Evolutionary conservation across 2,888 invertebrate genomes (phyloP), one percentile per base, ranked within the genome.

Genomic region (Brassicogethes aeneus): DNA sequence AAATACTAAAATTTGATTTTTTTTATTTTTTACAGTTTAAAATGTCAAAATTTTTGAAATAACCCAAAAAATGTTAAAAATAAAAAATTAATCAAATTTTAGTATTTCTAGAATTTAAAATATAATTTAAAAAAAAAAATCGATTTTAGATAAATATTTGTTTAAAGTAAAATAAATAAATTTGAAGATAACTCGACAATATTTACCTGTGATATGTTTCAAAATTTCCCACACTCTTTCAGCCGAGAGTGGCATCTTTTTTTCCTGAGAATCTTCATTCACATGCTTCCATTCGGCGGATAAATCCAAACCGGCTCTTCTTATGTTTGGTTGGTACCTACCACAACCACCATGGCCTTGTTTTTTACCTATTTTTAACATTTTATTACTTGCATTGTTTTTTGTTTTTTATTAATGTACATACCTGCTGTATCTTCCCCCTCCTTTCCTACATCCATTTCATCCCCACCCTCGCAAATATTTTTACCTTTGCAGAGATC

Each of bases 271-370:
- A 60, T 99, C 97, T 71, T 99, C 99, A 69, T 99, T 99, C 0
- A 91, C 82, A 66, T 96, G 87, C 69, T 94, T 99, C 99, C 99
- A 99, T 70, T 99, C 97, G 1, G 96, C 97, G 1, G 86, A 82
- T 32, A 99, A 73, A 57, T 99, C 97, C 34, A 99, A 72, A 0
- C 96, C 97, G 29, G 80, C 78, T 42, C 95, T 73, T 44, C 90
- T 76, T 38, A 97, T 87, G 40, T 85, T 89, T 1, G 99, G 99
- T 64, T 99, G 99, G 62, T 93, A 96, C 53, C 97, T 82, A 55
- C 99, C 99, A 70, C 99, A 99, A 59, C 99, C 99, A 39, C 96
- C 95, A 64, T 96, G 94, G 10, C 80, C 77, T 54, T 77, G 77
- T 64, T 78, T 79, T 48, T 75, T 80, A 10, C 53, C 55, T 48